phyloP scores from a whole-genome alignment of 2,113 vertebrate genomes.

The Aramus guarauna region DNA sequence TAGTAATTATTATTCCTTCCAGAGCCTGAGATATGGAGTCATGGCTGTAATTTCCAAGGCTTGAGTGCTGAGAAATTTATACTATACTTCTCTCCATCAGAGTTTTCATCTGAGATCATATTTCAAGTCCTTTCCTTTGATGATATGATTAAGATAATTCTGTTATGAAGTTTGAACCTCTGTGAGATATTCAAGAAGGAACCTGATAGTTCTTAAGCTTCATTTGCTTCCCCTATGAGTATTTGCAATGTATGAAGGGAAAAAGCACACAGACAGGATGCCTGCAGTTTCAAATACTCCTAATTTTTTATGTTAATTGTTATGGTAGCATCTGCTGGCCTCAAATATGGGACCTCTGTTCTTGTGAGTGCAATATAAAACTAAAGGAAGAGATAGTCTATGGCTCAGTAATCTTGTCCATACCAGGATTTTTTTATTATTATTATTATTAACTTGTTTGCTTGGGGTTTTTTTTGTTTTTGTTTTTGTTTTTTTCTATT shows the following conservation, averaged over 20 bases:
- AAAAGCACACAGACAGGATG: background rate
- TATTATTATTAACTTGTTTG: background rate
- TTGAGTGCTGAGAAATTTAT: slow-evolving; percentile 73
- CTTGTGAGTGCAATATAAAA: background rate
- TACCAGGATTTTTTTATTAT: background rate
- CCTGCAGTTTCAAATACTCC: slow-evolving; percentile 37
- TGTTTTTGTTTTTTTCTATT: too few species aligned
- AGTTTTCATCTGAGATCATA: slow-evolving; percentile 69
- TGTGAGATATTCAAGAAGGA: slow-evolving; percentile 46
- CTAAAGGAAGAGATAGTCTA: background rate
- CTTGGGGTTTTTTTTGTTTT: background rate
- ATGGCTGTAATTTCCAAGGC: slow-evolving; percentile 69
- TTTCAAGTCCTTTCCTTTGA: slow-evolving; percentile 70
- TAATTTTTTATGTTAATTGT: slow-evolving; percentile 35
- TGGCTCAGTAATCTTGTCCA: background rate
- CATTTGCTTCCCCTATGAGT: background rate
- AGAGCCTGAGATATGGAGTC: slow-evolving; percentile 67
- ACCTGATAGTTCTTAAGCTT: slow-evolving; percentile 62
- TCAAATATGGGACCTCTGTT: background rate
- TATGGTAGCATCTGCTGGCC: background rate
- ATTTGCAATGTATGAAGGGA: background rate
- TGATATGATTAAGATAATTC: slow-evolving; percentile 77
- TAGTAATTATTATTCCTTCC: slow-evolving; percentile 79
- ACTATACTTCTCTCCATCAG: slow-evolving; percentile 40
- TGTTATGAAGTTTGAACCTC: slow-evolving; percentile 69